These are phyloP conservation scores for Marmota flaviventris DNA, from an alignment of 2,113 vertebrate genomes.

Conservation along the genomic window DNA sequence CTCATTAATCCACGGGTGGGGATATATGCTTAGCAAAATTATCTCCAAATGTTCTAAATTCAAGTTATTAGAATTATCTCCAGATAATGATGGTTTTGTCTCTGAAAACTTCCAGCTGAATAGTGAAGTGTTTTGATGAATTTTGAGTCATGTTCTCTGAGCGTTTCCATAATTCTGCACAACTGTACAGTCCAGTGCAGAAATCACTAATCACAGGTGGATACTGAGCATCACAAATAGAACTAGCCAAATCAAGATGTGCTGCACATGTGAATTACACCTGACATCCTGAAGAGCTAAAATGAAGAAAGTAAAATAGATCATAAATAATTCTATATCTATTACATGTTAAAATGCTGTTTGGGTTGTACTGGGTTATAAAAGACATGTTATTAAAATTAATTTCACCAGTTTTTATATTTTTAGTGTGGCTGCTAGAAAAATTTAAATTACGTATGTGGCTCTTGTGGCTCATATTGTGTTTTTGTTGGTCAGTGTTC, in stretches of 20 bases:
- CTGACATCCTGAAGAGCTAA: neutral
- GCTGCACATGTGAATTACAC: accelerated
- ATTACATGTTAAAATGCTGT: neutral
- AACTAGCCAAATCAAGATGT: neutral
- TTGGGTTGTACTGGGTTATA: neutral
- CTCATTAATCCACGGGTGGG: neutral
- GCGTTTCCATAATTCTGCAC: neutral
- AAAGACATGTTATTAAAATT: neutral
- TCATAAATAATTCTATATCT: neutral
- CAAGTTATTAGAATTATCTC: neutral
- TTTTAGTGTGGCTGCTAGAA: neutral
- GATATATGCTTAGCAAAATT: neutral
- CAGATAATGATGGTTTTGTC: neutral
- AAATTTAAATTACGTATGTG: neutral
- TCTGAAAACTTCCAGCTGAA: neutral
- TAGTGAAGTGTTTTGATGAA: neutral
- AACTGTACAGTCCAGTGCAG: accelerated
- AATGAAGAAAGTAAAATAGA: neutral
- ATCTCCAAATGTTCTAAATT: neutral
- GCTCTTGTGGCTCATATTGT: neutral
- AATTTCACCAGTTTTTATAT: neutral
- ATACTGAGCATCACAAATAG: too few relatives aligned
- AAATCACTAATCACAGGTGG: neutral
- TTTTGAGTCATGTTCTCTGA: neutral
- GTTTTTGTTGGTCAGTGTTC: neutral